Percentiles rank a stretch among this genome's conserved stretches.
Conservation (phyloP, 1,140 invertebrate genomes). For the Aphaenogaster rudis region DNA sequence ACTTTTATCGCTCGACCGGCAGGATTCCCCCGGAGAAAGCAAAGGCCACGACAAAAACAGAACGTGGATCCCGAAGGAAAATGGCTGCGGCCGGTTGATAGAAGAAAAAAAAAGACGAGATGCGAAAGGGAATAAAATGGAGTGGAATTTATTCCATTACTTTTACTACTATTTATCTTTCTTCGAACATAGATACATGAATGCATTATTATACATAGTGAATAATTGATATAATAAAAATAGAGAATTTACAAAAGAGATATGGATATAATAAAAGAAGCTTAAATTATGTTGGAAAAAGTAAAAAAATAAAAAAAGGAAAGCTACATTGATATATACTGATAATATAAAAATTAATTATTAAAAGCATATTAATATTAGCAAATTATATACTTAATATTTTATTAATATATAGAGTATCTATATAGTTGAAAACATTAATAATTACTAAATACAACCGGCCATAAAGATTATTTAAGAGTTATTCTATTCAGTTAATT, state of each 20-base stretch:
- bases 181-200: neutral
- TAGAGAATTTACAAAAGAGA: neutral
- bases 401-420: neutral
- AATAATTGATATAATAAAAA: neutral
- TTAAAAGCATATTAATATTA: conserved; percentile 5
- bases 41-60: conserved; percentile 53
- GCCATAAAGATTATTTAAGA: neutral
- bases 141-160: conserved; percentile 34
- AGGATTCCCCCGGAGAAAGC: conserved; percentile 49
- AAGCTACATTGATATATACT: neutral
- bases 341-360: conserved; percentile 7
- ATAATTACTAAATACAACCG: neutral
- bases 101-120: neutral
- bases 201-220: neutral
- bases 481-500: neutral
- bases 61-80: conserved; percentile 43
- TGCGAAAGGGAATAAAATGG: neutral
- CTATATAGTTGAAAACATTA: neutral
- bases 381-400: neutral
- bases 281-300: neutral
- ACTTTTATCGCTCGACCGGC: conserved; percentile 50
- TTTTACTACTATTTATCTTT: conserved; percentile 23
- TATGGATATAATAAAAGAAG: neutral
- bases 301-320: neutral
- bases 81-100: conserved; percentile 9